Percentiles rank a stretch among this genome's conserved stretches.
Evolutionary conservation across 2,888 invertebrate species (phyloP).

Genomic region (Salticus scenicus): DNA sequence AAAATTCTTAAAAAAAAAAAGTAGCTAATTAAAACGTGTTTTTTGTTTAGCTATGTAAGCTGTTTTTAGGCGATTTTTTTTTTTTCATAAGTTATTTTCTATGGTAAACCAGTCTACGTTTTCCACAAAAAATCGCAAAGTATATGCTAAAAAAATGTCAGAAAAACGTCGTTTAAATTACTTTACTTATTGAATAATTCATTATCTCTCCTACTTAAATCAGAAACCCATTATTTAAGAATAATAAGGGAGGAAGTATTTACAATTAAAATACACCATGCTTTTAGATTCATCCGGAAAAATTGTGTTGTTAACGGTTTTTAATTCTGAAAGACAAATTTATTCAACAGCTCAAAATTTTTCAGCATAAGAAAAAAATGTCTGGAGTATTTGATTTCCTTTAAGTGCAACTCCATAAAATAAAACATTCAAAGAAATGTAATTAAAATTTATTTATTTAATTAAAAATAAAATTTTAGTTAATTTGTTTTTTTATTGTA

Average conservation of each 20-base stretch:
- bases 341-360: too few species aligned
- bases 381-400: too few species aligned
- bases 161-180: not conserved
- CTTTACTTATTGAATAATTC: conserved; percentile 4
- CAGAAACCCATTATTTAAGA: not conserved
- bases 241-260: not conserved
- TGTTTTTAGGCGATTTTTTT: conserved; percentile 7
- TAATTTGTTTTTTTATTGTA: too few species aligned
- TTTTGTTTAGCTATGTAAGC: conserved; percentile 4
- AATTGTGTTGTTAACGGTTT: too few species aligned
- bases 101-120: conserved; percentile 26
- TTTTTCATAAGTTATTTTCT: conserved; percentile 29
- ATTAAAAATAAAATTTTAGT: too few species aligned
- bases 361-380: too few species aligned
- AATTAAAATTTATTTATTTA: too few species aligned
- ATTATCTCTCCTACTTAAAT: not conserved
- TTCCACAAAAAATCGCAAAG: conserved; percentile 2
- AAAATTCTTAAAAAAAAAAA: not conserved
- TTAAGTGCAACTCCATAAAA: too few species aligned
- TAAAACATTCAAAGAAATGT: too few species aligned
- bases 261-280: not conserved
- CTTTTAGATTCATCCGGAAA: too few species aligned
- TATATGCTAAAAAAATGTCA: not conserved
- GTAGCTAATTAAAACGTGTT: conserved; percentile 35
- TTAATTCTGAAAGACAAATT: too few species aligned